phyloP scores from a whole-genome alignment of 2,888 invertebrate genomes.

The Hemaris fuciformis region DNA sequence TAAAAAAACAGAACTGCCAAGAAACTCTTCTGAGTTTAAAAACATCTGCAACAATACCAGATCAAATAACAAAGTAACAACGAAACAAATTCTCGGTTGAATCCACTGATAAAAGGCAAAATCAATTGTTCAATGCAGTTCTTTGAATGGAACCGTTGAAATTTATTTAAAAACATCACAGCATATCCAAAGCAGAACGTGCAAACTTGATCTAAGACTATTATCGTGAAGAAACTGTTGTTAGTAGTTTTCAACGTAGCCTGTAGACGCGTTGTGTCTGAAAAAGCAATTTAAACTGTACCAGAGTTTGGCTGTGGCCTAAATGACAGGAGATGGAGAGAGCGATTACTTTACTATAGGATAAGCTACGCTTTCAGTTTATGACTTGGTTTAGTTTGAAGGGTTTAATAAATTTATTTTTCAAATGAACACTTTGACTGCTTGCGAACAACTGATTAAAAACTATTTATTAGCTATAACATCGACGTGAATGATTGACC shows the following conservation, averaged over 20 bases:
- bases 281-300: slow-evolving; percentile 79
- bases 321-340: slow-evolving; percentile 28
- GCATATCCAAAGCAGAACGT: slow-evolving; percentile 14
- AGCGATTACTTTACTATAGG: slow-evolving; percentile 15
- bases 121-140: not conserved
- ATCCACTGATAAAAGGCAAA: not conserved
- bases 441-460: too few relatives aligned
- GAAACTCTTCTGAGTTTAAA: not conserved
- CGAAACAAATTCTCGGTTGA: not conserved
- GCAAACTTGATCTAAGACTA: slow-evolving; percentile 66
- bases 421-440: too few relatives aligned
- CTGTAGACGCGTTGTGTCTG: slow-evolving; percentile 68
- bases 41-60: not conserved
- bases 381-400: too few relatives aligned
- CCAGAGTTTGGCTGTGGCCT: slow-evolving; percentile 39
- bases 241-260: slow-evolving; percentile 52
- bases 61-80: not conserved
- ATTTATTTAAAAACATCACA: not conserved
- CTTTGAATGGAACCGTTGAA: not conserved
- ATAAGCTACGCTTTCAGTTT: not conserved
- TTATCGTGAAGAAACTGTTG: slow-evolving; percentile 64
- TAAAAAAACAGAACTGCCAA: not conserved
- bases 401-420: too few relatives aligned
- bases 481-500: too few relatives aligned
- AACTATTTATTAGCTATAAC: too few relatives aligned